These are phyloP conservation scores for Herpetotheres cachinnans DNA, from an alignment of 2,113 vertebrate species.

Conservation along the genomic window DNA sequence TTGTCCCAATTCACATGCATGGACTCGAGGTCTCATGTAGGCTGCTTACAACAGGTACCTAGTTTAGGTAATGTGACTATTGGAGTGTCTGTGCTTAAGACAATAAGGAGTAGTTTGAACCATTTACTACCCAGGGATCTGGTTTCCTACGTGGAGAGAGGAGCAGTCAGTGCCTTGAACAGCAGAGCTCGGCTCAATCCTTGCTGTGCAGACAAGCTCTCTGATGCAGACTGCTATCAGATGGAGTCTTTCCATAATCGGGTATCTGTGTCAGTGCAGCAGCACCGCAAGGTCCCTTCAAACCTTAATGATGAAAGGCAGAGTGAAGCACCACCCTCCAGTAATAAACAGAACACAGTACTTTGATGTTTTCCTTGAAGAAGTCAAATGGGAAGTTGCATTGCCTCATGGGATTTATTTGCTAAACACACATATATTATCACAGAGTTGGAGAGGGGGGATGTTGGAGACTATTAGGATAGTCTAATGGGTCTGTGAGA, in stretches of 20 bases:
- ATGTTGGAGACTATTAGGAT: fast-evolving
- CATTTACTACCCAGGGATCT: background rate
- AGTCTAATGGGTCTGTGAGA: background rate
- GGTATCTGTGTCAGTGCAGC: background rate
- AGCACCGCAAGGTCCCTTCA: fast-evolving
- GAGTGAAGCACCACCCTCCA: background rate
- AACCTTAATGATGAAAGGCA: background rate
- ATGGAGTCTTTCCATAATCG: background rate
- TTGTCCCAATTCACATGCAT: background rate
- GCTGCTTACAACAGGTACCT: background rate
- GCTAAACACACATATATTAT: background rate
- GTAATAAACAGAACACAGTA: background rate
- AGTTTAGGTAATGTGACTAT: background rate
- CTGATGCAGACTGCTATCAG: background rate
- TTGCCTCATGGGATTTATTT: background rate
- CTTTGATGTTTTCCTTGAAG: background rate
- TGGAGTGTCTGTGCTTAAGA: background rate
- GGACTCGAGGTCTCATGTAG: background rate
- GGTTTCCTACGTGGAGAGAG: background rate
- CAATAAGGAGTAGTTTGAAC: background rate
- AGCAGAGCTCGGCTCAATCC: background rate
- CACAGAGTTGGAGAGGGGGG: background rate
- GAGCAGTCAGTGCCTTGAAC: background rate
- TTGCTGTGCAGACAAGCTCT: background rate
- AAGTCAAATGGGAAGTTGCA: background rate